phyloP scores from a whole-genome alignment of 1,140 invertebrate genomes.

The Pseudobourletiella spinata region DNA sequence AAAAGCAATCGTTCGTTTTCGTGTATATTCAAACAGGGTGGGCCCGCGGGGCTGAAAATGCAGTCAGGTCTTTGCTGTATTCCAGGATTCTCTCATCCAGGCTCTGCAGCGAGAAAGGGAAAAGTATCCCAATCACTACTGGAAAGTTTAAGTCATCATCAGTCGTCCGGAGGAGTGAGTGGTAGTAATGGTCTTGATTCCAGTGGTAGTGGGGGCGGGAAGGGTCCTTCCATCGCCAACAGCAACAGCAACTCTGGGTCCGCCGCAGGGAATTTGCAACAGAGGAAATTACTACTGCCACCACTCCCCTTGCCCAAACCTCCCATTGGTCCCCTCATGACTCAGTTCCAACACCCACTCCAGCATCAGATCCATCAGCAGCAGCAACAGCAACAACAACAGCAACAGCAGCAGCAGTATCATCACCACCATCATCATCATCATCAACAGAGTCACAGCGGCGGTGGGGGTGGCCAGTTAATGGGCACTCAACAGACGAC shows the following conservation, averaged over 20 bases:
- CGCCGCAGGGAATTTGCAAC: not conserved
- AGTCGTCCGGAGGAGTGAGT: too few relatives aligned
- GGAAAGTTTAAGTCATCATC: slow-evolving; percentile 53
- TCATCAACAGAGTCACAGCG: too few relatives aligned
- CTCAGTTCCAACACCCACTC: slow-evolving; percentile 6
- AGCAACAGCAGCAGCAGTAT: not conserved
- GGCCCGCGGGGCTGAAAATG: slow-evolving; percentile 35
- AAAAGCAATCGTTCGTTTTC: slow-evolving; percentile 45
- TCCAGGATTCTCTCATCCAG: slow-evolving; percentile 72
- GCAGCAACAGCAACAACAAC: too few relatives aligned
- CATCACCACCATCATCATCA: not conserved
- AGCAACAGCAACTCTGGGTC: not conserved
- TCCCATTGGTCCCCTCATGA: slow-evolving; percentile 5
- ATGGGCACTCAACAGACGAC: not conserved
- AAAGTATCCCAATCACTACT: slow-evolving; percentile 71
- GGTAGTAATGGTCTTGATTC: not conserved
- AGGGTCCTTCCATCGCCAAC: too few relatives aligned
- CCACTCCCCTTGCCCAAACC: slow-evolving; percentile 22
- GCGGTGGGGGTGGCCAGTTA: too few relatives aligned
- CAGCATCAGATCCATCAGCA: not conserved
- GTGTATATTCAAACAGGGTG: slow-evolving; percentile 61
- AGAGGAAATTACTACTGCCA: slow-evolving; percentile 16
- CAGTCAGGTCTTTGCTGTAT: slow-evolving; percentile 60
- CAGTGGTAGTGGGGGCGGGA: too few relatives aligned
- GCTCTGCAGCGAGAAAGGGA: slow-evolving; percentile 68